Evolutionary conservation across 2,113 vertebrate genomes (phyloP).

Genomic region (Poeciliopsis retropinna): DNA sequence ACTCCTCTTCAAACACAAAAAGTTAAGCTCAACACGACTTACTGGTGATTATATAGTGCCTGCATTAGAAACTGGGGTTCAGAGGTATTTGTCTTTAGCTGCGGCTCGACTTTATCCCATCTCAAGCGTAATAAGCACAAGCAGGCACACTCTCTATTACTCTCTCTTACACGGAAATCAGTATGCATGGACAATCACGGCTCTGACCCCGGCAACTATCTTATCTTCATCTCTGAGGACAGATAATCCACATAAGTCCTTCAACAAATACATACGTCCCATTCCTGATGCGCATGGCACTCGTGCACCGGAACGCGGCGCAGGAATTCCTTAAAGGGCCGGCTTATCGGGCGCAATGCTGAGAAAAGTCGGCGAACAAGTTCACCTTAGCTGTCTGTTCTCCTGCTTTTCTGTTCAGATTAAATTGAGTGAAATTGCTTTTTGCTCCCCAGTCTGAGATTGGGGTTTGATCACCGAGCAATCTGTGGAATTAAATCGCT

Average conservation of each 20-base stretch:
- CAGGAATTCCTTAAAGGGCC: slow-evolving; percentile 36
- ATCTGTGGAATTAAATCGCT: neutral
- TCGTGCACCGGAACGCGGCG: slow-evolving; percentile 1
- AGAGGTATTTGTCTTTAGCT: slow-evolving; percentile 18
- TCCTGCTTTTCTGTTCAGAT: slow-evolving; percentile 10
- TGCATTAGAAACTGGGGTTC: slow-evolving; percentile 6
- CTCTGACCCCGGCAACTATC: slow-evolving; percentile 55
- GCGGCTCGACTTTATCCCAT: slow-evolving; percentile 6
- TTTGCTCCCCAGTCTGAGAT: slow-evolving; percentile 12
- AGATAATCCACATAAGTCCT: slow-evolving; percentile 65
- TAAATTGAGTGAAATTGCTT: slow-evolving; percentile 25
- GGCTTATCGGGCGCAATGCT: slow-evolving; percentile 47
- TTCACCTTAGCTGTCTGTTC: slow-evolving; percentile 45
- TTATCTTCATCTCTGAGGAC: slow-evolving; percentile 67
- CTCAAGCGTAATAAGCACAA: slow-evolving; percentile 20
- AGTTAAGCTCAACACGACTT: slow-evolving; percentile 48
- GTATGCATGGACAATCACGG: slow-evolving; percentile 55
- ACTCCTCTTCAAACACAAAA: slow-evolving; percentile 41
- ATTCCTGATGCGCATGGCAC: slow-evolving; percentile 3
- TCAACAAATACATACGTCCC: slow-evolving; percentile 35
- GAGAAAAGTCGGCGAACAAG: slow-evolving; percentile 33
- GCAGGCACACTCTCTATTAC: neutral
- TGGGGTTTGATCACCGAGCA: slow-evolving; percentile 9
- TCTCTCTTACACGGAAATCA: slow-evolving; percentile 43
- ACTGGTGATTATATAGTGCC: slow-evolving; percentile 42